These are phyloP conservation scores for Tenthredo distinguenda DNA, from an alignment of 2,888 invertebrate species.

Conservation along the genomic window DNA sequence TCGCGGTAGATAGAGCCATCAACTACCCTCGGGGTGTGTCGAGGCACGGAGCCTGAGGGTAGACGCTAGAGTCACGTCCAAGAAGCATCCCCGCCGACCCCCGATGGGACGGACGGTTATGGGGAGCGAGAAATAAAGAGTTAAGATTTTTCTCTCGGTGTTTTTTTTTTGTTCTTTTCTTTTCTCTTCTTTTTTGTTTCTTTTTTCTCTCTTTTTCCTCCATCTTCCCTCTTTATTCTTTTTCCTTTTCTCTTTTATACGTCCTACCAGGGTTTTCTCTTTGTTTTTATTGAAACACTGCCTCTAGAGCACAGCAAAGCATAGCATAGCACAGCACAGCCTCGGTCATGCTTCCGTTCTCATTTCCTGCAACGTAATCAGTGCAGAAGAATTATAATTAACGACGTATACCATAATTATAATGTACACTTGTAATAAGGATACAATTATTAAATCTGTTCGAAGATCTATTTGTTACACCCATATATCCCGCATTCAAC, in stretches of 20 bases:
- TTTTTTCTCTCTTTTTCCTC: neutral
- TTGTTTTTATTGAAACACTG: constrained; percentile 18
- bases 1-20: constrained; percentile 55
- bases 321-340: neutral
- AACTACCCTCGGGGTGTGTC: constrained; percentile 50
- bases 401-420: constrained; percentile 23
- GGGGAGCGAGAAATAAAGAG: constrained; percentile 56
- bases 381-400: constrained; percentile 49
- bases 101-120: constrained; percentile 54
- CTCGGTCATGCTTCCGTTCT: constrained; percentile 41
- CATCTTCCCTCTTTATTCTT: neutral
- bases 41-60: constrained; percentile 48
- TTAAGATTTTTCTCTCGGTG: constrained; percentile 49
- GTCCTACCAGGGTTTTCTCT: constrained; percentile 9
- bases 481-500: neutral
- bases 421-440: neutral
- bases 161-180: neutral
- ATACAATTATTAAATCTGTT: neutral
- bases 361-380: constrained; percentile 42
- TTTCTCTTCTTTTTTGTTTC: neutral
- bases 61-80: constrained; percentile 52
- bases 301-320: neutral
- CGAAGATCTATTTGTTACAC: neutral
- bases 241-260: constrained; percentile 7
- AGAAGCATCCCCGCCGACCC: constrained; percentile 49